Conservation (phyloP, 2,113 vertebrate genomes). For the Proteles cristata region DNA sequence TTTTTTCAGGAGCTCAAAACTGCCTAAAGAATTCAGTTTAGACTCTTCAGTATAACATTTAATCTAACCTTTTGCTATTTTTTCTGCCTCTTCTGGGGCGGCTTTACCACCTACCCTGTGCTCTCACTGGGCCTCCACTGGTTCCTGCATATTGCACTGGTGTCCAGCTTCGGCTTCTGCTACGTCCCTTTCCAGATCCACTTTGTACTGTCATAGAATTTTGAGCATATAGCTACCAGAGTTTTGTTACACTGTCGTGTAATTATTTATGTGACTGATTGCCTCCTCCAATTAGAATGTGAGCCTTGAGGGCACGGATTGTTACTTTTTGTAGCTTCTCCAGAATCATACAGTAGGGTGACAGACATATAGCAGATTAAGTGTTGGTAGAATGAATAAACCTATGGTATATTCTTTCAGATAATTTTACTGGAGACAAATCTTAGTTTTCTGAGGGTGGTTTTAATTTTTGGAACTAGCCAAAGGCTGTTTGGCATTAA, state of each 20-base stretch:
- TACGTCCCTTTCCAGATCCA: not conserved
- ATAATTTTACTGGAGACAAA: slow-evolving; percentile 32
- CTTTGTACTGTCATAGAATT: not conserved
- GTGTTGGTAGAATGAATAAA: slow-evolving; percentile 29
- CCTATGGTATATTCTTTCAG: not conserved
- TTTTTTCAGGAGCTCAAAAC: not conserved
- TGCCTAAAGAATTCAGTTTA: not conserved
- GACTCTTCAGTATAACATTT: not conserved
- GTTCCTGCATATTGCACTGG: not conserved
- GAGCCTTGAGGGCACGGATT: not conserved
- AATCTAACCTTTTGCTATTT: not conserved
- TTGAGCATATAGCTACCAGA: not conserved
- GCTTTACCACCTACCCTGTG: not conserved
- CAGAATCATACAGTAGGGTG: not conserved
- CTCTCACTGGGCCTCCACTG: not conserved
- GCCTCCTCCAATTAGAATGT: not conserved
- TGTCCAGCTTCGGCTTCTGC: not conserved
- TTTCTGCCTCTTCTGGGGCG: not conserved
- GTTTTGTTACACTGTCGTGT: not conserved
- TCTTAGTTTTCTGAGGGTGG: slow-evolving; percentile 16
- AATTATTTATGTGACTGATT: not conserved
- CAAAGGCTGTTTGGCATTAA: slow-evolving; percentile 51
- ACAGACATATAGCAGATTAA: not conserved
- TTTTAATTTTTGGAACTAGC: slow-evolving; percentile 45
- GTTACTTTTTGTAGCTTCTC: not conserved